Percentiles rank a stretch among this genome's conserved stretches.
Evolutionary conservation across 2,113 vertebrate genomes (phyloP).

Genomic region (Ramphastos sulfuratus): DNA sequence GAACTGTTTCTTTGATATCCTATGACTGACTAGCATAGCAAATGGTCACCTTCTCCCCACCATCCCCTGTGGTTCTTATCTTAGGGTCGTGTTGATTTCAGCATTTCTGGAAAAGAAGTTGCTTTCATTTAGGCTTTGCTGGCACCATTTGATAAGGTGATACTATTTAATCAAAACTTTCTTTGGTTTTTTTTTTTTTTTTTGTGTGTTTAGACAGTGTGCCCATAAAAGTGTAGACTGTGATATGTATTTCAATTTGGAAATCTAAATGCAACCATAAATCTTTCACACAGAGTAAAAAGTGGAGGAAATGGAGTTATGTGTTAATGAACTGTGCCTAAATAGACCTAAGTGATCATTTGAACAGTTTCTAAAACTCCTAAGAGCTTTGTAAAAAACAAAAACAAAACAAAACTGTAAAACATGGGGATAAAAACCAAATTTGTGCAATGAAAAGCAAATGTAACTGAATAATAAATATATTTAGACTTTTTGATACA

Average conservation of each 20-base stretch:
- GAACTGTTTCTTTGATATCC: conserved; percentile 40
- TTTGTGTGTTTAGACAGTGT: background rate
- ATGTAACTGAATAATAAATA: conserved; percentile 72
- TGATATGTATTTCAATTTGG: conserved; percentile 37
- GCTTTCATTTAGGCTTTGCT: conserved; percentile 45
- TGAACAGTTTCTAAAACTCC: conserved; percentile 66
- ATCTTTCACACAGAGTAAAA: conserved; percentile 12
- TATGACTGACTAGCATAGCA: background rate
- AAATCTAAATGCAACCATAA: conserved; percentile 19
- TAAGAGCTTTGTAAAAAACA: conserved; percentile 63
- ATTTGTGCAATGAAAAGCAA: conserved; percentile 71
- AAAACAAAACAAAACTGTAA: background rate
- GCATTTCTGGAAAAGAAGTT: conserved; percentile 23
- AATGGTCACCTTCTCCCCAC: background rate
- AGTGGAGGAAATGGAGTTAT: conserved; percentile 32
- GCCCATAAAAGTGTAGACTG: background rate
- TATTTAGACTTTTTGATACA: conserved; percentile 64
- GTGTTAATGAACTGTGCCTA: conserved; percentile 75
- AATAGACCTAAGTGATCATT: conserved; percentile 63
- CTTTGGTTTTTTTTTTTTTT: conserved; percentile 12
- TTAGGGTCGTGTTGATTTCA: background rate
- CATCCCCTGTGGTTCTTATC: background rate
- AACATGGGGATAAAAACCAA: conserved; percentile 51
- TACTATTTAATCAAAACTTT: conserved; percentile 42
- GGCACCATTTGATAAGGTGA: conserved; percentile 18